A percentile compares a stretch with the other conserved stretches of the same genome.
phyloP scores from a whole-genome alignment of 1,140 invertebrate species.

The Lithobius niger region DNA sequence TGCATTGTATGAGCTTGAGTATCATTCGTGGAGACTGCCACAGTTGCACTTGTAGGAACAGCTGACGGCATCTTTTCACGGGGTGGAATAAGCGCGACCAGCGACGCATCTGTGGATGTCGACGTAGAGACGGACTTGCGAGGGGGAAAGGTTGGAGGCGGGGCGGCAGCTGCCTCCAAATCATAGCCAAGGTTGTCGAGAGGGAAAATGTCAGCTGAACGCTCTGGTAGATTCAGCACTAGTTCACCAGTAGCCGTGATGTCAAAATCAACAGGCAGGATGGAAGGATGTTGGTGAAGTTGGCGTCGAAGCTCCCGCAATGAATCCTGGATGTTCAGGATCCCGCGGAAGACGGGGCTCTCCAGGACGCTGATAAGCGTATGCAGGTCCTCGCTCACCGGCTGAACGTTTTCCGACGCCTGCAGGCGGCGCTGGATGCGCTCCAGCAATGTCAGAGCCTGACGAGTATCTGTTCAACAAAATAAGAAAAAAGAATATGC shows the following conservation, averaged over 20 bases:
- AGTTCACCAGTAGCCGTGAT: slow-evolving; percentile 54
- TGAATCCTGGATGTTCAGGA: slow-evolving; percentile 63
- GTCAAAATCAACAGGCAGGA: slow-evolving; percentile 81
- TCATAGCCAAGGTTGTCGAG: too few relatives aligned
- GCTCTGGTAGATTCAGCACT: slow-evolving; percentile 38
- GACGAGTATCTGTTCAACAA: slow-evolving; percentile 29
- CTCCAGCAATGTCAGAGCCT: slow-evolving; percentile 59
- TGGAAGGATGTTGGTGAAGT: slow-evolving; percentile 57
- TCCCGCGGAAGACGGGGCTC: slow-evolving; percentile 80
- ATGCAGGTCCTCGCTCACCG: slow-evolving; percentile 66
- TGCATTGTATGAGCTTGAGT: too few relatives aligned
- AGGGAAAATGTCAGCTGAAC: too few relatives aligned
- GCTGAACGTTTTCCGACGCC: slow-evolving; percentile 54
- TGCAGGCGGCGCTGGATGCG: slow-evolving; percentile 59
- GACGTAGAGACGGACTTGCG: too few relatives aligned
- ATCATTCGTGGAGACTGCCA: too few relatives aligned
- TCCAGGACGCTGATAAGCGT: slow-evolving; percentile 74
- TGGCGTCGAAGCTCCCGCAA: slow-evolving; percentile 26
- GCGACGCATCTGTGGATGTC: too few relatives aligned
- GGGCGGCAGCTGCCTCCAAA: too few relatives aligned
- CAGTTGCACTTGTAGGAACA: too few relatives aligned
- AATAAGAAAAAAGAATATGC: slow-evolving; percentile 5
- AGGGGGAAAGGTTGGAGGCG: too few relatives aligned
- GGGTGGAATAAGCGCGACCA: too few relatives aligned
- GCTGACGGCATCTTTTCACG: too few relatives aligned